Evolutionary conservation across 2,113 vertebrate species (phyloP), one percentile per base, ranked within the genome.

Genomic region (Peromyscus maniculatus): DNA sequence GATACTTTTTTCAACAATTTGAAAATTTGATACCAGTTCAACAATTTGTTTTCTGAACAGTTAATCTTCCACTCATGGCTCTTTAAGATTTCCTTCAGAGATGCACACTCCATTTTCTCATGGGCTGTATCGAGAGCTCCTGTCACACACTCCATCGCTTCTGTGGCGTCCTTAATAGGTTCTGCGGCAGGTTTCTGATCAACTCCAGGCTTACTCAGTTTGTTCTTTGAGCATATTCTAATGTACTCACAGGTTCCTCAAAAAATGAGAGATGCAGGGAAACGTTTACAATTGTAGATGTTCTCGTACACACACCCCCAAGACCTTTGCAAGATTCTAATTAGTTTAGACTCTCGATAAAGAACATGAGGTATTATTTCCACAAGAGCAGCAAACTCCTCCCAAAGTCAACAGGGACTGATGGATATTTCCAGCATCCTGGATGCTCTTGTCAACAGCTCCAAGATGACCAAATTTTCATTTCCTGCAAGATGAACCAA

Each of bases 401-500:
- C 99, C 99, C 95, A 99, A 98, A 0, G 99, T 99, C 98, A 99
- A 97, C 43, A 99, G 99, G 24, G 99, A 99, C 84, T 99, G 99
- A 97, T 99, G 99, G 97, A 99, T 99, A 99, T 99, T 99, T 97
- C 99, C 99, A 57, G 99, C 99, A 98, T 99, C 99, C 8, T 99
- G 99, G 55, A 99, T 99, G 87, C 99, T 99, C 97, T 99, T 99
- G 97, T 99, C 99, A 97, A 99, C 99, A 2, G 99, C 99, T 43
- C 99, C 99, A 0, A 99, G 99, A 15, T 99, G 99, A 19, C 99
- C 99, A 86, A 99, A 97, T 99, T 99, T 98, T 99, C 99, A 83
- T 99, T 99, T 97, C 99, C 99, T 0, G 99, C 99, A 59, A 99
- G 99, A 98, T 99, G 99, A 97, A 99, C 99, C 99, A 99, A 99